Evolutionary conservation across 2,113 vertebrate genomes (phyloP).

Genomic region (Chaenocephalus aceratus): DNA sequence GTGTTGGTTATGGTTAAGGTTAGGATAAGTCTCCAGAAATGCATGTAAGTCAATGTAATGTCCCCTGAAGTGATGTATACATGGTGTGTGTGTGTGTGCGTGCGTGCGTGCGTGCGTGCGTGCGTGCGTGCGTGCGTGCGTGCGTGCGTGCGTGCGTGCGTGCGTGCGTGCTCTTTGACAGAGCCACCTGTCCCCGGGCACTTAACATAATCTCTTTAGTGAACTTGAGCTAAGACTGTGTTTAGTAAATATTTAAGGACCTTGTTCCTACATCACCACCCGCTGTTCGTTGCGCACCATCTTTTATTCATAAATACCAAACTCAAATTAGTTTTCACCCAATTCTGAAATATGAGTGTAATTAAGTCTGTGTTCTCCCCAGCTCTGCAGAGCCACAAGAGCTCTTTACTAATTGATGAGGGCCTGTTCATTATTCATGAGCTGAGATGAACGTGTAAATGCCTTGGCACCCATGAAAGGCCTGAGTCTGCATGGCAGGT

Average conservation of each 20-base stretch:
- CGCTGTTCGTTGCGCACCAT: constrained; percentile 80
- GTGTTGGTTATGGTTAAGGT: no score
- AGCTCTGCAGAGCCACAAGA: constrained; percentile 61
- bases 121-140: no score
- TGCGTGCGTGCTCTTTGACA: constrained; percentile 12
- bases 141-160: neutral
- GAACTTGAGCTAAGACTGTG: constrained; percentile 55
- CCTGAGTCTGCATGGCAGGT: constrained; percentile 42
- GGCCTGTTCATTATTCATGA: constrained; percentile 81
- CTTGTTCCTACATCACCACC: constrained; percentile 79
- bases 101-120: no score
- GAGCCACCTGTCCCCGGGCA: constrained; percentile 11
- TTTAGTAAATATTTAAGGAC: constrained; percentile 82
- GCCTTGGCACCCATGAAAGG: constrained; percentile 71
- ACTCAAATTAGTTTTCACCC: constrained; percentile 80
- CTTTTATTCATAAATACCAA: constrained; percentile 86
- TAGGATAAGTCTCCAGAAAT: no score
- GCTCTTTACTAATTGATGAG: constrained; percentile 81
- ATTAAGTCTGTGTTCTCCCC: constrained; percentile 78
- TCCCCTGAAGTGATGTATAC: no score
- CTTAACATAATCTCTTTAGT: constrained; percentile 52
- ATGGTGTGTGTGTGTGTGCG: no score
- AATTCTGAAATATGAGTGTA: constrained; percentile 83
- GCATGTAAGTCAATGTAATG: no score
- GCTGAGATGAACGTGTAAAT: constrained; percentile 74